A percentile compares a stretch with the other conserved stretches of the same genome.
phyloP scores from a whole-genome alignment of 2,888 invertebrate species.

The Cotesia congregata region DNA sequence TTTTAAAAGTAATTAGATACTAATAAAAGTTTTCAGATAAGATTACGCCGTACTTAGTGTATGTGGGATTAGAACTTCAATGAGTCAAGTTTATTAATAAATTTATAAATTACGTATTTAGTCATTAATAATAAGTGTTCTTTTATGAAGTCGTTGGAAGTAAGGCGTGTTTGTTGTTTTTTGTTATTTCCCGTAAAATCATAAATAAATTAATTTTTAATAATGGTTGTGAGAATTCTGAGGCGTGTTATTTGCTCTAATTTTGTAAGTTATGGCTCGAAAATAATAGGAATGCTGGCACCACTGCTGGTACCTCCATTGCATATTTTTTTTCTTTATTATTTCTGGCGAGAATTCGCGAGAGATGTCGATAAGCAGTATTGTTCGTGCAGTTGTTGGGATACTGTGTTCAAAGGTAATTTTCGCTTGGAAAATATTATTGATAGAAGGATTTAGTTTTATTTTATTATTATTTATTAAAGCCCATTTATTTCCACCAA shows the following conservation, averaged over 20 bases:
- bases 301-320: slow-evolving; percentile 73
- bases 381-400: slow-evolving; percentile 83
- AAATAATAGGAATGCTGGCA: slow-evolving; percentile 63
- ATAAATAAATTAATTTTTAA: neutral
- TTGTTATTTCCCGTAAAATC: no score
- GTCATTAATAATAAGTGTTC: no score
- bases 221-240: slow-evolving; percentile 55
- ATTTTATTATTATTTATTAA: no score
- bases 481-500: no score
- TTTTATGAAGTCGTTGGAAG: no score
- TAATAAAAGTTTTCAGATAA: no score
- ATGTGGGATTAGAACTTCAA: no score
- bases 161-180: no score
- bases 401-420: slow-evolving; percentile 81
- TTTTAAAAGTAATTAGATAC: no score
- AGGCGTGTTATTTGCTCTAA: slow-evolving; percentile 59
- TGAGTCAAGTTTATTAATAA: no score
- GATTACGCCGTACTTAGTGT: no score
- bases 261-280: slow-evolving; percentile 62
- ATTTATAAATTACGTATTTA: no score
- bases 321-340: slow-evolving; percentile 76
- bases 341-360: slow-evolving; percentile 80
- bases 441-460: neutral
- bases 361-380: slow-evolving; percentile 76
- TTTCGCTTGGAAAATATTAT: neutral